A percentile compares a stretch with the other conserved stretches of the same genome.
phyloP scores from a whole-genome alignment of 2,797 vertebrate genomes.

The Psittacula derbiana region DNA sequence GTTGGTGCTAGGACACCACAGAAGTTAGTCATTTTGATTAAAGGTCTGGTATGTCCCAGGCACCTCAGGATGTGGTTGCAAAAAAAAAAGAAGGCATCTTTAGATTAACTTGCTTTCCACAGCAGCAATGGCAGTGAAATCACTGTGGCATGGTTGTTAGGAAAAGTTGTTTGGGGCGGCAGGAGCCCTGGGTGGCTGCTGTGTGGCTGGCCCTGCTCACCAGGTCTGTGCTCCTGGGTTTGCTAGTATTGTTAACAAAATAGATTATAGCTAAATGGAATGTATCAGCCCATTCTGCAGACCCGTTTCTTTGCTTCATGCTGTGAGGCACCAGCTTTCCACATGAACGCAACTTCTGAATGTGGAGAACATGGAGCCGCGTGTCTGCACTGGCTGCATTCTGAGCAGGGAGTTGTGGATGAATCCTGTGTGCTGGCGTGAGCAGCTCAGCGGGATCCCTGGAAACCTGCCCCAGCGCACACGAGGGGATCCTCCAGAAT shows the following conservation, averaged over 20 bases:
- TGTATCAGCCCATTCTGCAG: not conserved
- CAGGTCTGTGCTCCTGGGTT: not conserved
- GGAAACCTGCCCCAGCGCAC: not conserved
- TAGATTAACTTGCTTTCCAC: fast-evolving
- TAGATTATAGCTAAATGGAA: not conserved
- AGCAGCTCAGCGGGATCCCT: not conserved
- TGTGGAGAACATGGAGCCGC: not conserved
- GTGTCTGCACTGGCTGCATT: not conserved
- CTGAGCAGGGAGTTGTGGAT: not conserved
- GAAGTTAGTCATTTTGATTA: not conserved
- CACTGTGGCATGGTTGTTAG: fast-evolving
- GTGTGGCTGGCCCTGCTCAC: not conserved
- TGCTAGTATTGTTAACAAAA: not conserved
- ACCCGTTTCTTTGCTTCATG: not conserved
- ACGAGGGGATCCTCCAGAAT: not conserved
- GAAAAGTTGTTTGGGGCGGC: fast-evolving
- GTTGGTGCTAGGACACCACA: fast-evolving
- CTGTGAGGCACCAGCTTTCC: not conserved
- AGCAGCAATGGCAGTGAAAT: not conserved
- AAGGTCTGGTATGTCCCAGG: not conserved
- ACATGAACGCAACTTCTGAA: not conserved
- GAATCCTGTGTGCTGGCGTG: fast-evolving
- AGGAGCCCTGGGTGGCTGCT: not conserved
- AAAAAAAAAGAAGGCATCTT: not conserved
- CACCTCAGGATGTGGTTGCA: not conserved